Base-by-base conservation (phyloP, 2,113 vertebrate genomes). In the Craseonycteris thonglongyai region DNA sequence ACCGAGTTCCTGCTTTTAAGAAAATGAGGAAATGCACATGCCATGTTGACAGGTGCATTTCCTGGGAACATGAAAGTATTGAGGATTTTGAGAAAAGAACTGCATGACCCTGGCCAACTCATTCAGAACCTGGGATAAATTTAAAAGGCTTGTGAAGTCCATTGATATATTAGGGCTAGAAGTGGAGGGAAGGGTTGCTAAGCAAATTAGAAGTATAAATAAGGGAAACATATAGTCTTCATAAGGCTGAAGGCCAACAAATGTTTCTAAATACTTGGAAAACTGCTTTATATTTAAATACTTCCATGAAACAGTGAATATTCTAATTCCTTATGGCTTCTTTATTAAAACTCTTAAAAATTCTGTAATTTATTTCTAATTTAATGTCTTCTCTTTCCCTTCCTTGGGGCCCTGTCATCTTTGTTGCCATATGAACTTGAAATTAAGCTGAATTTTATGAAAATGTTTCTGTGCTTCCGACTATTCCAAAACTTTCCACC, bases 1-100 rank as follows among this genome's bases (percentile, higher is more conserved):
- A 88, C 84, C 35, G 1, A 58, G 81, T 85, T 96, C 88, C 76
- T 93, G 95, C 96, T 97, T 96, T 97, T 97, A 97, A 95, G 96
- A 86, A 96, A 97, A 97, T 96, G 96, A 97, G 93, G 85, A 66
- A n/a, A 74, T 0, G 19, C 74, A 16, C n/a, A 42, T 65, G 63
- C 56, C 22, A 1, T 6, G 30, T 74, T 82, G 95, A 90, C 96
- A 96, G 88, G 95, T 95, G 82, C 16, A 75, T 72, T 96, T 95
- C 82, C 90, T 74, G 93, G 92, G 95, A 78, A 45, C 51, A 38
- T 4, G 26, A 61, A 83, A 40, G 59, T 51, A 59, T 24, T 5
- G 45, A 78, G 49, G 76, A 69, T 66, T 65, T 96, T 89, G 54
- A 61, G 51, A 69, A 93, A 93, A 85, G 72, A 78, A 26, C 42